Evolutionary conservation across 2,888 invertebrate species (phyloP).

Genomic region (Antheraea assamensis): DNA sequence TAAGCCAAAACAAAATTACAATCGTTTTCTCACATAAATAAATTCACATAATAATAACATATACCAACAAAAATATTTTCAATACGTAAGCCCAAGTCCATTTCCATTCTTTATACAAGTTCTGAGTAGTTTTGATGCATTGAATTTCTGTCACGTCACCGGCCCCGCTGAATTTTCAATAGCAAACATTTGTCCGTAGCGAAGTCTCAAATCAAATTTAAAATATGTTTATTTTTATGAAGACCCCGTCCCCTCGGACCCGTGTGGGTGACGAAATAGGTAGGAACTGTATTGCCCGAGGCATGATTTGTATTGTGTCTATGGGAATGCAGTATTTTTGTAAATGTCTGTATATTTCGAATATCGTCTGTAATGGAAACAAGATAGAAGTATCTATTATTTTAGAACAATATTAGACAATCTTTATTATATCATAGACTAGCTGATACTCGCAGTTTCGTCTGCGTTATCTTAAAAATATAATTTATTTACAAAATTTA

Average conservation of each 20-base stretch:
- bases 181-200: conserved; percentile 77
- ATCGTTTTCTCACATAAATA: neutral
- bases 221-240: conserved; percentile 78
- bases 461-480: no score
- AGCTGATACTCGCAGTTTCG: no score
- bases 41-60: neutral
- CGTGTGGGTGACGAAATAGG: conserved; percentile 70
- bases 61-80: neutral
- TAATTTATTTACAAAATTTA: no score
- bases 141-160: conserved; percentile 77
- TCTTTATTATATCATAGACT: no score
- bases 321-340: conserved; percentile 29
- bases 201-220: conserved; percentile 78
- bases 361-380: neutral
- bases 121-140: conserved; percentile 49
- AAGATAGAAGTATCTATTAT: neutral
- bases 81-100: conserved; percentile 3
- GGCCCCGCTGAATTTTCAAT: conserved; percentile 76
- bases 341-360: neutral
- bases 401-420: no score
- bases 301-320: conserved; percentile 52
- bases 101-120: conserved; percentile 55
- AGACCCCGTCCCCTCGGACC: conserved; percentile 68
- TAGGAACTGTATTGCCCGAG: conserved; percentile 53
- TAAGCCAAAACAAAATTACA: neutral